A percentile compares a stretch with the other conserved stretches of the same genome.
Conservation (phyloP, 2,797 vertebrate genomes). For the Monodelphis domestica region DNA sequence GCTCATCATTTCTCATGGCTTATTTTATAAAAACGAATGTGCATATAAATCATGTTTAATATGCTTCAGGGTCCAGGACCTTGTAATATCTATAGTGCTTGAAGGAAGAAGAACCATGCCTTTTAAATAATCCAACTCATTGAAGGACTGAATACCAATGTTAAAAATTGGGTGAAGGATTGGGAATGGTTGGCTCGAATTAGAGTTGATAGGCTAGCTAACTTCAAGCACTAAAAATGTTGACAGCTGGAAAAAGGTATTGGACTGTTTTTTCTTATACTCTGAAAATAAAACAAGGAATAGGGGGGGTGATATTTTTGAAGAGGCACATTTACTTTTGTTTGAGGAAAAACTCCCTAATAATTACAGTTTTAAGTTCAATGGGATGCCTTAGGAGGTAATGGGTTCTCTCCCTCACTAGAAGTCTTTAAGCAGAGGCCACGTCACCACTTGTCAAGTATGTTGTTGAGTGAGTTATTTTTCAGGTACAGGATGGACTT, state of each 20-base stretch:
- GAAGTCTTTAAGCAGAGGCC: neutral
- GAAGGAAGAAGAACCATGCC: neutral
- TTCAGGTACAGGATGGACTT: neutral
- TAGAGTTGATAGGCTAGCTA: neutral
- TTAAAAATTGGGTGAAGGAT: neutral
- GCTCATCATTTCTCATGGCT: too few relatives aligned
- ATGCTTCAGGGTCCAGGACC: neutral
- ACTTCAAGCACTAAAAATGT: neutral
- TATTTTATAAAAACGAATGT: neutral
- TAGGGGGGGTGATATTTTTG: neutral
- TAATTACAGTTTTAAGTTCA: neutral
- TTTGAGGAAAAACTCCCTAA: neutral
- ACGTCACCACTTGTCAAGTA: neutral
- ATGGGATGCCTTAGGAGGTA: neutral
- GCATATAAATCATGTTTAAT: neutral
- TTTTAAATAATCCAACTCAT: neutral
- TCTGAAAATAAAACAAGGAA: neutral
- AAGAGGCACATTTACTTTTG: neutral
- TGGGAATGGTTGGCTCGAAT: neutral
- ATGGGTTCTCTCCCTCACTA: neutral
- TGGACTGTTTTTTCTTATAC: neutral
- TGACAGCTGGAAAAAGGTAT: neutral
- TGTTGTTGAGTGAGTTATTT: neutral
- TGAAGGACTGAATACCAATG: neutral
- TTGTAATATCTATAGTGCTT: neutral